Conservation (phyloP, 1,140 invertebrate genomes). For the Formica selysi region DNA sequence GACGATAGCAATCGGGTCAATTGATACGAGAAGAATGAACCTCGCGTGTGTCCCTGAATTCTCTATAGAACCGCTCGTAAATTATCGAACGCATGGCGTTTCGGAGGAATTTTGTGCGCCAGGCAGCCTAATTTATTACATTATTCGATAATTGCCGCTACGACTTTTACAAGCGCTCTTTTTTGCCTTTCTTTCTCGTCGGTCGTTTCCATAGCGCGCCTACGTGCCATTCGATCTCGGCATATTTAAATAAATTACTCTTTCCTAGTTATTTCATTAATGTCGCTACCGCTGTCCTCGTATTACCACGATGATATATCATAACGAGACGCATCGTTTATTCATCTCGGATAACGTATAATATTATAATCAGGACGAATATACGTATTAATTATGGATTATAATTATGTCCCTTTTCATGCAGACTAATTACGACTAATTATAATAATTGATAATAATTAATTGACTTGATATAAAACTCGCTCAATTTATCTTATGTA, state of each 20-base stretch:
- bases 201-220: conserved; percentile 16
- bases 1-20: conserved; percentile 66
- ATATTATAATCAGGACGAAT: conserved; percentile 52
- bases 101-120: conserved; percentile 37
- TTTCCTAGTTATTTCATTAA: conserved; percentile 56
- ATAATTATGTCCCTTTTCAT: conserved; percentile 37
- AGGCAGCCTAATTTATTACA: conserved; percentile 59
- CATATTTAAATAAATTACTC: conserved; percentile 55
- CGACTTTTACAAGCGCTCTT: conserved; percentile 27
- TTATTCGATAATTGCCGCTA: conserved; percentile 45
- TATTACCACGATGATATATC: conserved; percentile 39
- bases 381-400: conserved; percentile 55
- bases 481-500: neutral
- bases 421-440: conserved; percentile 44
- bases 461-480: conserved; percentile 28
- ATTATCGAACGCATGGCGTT: conserved; percentile 39
- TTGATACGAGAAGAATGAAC: conserved; percentile 66
- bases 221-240: conserved; percentile 39
- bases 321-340: conserved; percentile 50
- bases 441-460: conserved; percentile 21
- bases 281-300: conserved; percentile 20
- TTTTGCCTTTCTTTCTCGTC: neutral
- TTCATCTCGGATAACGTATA: conserved; percentile 50
- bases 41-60: conserved; percentile 61
- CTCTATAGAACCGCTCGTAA: conserved; percentile 59